These are phyloP conservation scores for Tyto alba DNA, from an alignment of 2,113 vertebrate species.

Conservation along the genomic window DNA sequence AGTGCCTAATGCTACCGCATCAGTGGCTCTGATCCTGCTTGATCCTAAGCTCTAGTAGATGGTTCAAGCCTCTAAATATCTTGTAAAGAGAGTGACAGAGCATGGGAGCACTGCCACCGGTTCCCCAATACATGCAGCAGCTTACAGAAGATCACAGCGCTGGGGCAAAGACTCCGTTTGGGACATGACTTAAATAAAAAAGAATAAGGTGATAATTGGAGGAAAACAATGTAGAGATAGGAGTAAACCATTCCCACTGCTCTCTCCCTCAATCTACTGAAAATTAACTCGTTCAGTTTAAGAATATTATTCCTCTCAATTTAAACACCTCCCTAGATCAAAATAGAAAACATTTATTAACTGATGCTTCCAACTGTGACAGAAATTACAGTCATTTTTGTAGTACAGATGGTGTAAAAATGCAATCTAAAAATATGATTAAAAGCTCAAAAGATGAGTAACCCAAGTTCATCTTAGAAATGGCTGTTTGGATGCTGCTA, in stretches of 20 bases:
- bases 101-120: neutral
- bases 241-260: neutral
- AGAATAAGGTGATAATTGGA: neutral
- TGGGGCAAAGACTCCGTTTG: neutral
- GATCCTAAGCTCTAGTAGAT: neutral
- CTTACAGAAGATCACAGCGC: neutral
- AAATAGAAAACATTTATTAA: slow-evolving; percentile 78
- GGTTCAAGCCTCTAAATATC: neutral
- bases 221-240: neutral
- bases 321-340: slow-evolving; percentile 60
- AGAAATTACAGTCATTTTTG: slow-evolving; percentile 80
- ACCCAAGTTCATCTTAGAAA: slow-evolving; percentile 70
- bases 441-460: slow-evolving; percentile 73
- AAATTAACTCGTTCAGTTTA: slow-evolving; percentile 48
- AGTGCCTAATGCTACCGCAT: neutral
- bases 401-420: slow-evolving; percentile 80
- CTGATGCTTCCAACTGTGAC: slow-evolving; percentile 79
- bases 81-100: neutral
- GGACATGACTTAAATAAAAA: neutral
- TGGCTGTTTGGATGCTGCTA: slow-evolving; percentile 66
- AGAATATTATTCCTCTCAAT: slow-evolving; percentile 21
- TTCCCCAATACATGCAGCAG: neutral
- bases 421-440: slow-evolving; percentile 80
- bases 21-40: neutral
- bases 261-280: neutral